Conservation (phyloP, 2,888 invertebrate genomes). For the Macaria notata region DNA sequence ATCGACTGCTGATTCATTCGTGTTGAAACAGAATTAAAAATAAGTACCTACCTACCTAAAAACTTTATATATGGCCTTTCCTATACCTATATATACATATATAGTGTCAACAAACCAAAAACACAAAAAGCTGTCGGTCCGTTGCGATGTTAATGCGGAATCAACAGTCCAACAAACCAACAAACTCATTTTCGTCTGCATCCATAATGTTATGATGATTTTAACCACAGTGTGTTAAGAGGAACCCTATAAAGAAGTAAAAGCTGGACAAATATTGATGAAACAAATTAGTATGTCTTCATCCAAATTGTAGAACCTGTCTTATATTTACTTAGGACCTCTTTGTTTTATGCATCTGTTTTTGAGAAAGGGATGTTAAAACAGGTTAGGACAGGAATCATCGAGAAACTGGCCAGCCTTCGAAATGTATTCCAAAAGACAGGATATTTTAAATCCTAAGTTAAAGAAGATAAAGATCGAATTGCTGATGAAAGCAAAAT, state of each 20-base stretch:
- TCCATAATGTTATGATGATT: neutral
- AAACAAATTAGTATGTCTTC: conserved; percentile 55
- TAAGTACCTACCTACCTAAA: too few relatives aligned
- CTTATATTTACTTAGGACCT: conserved; percentile 41
- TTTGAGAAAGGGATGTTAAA: conserved; percentile 30
- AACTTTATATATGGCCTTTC: too few relatives aligned
- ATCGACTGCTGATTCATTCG: too few relatives aligned
- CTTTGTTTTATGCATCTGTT: conserved; percentile 41
- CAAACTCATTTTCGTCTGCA: too few relatives aligned
- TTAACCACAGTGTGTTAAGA: conserved; percentile 3
- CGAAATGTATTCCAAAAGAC: conserved; percentile 9
- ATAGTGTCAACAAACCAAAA: too few relatives aligned
- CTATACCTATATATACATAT: too few relatives aligned
- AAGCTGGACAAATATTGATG: conserved; percentile 59
- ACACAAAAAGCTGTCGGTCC: too few relatives aligned
- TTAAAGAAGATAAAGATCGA: conserved; percentile 1
- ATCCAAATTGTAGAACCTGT: conserved; percentile 28
- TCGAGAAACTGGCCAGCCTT: conserved; percentile 34
- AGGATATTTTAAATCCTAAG: neutral
- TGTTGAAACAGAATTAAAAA: too few relatives aligned
- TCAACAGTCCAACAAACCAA: too few relatives aligned
- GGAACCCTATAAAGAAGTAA: conserved; percentile 36
- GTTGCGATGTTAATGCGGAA: too few relatives aligned
- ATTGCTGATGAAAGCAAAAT: neutral
- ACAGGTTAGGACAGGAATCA: conserved; percentile 31